A percentile compares a stretch with the other conserved stretches of the same genome.
Evolutionary conservation across 1,140 invertebrate species (phyloP).

Genomic region (Anoplolepis gracilipes): DNA sequence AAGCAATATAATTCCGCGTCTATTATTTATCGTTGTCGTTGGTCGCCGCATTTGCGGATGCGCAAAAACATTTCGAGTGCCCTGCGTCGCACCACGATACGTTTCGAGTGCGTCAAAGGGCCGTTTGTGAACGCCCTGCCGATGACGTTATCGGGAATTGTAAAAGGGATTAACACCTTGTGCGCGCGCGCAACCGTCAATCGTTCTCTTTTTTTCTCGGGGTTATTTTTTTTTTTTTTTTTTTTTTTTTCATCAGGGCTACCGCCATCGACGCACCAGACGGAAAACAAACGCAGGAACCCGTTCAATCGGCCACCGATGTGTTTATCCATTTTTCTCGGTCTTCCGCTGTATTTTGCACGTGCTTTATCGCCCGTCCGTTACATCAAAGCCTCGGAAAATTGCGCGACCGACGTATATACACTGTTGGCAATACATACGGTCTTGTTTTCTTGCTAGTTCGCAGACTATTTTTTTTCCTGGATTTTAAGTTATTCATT

Average conservation of each 20-base stretch:
- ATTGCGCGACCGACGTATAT: constrained; percentile 42
- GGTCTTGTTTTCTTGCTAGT: constrained; percentile 28
- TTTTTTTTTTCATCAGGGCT: constrained; percentile 64
- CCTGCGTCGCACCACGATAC: constrained; percentile 49
- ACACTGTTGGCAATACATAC: constrained; percentile 22
- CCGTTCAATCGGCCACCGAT: constrained; percentile 63
- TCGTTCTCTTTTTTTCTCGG: constrained; percentile 62
- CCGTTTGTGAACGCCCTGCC: constrained; percentile 61
- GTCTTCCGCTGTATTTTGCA: constrained; percentile 64
- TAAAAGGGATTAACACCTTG: constrained; percentile 79
- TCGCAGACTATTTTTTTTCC: constrained; percentile 27
- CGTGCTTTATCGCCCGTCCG: constrained; percentile 33
- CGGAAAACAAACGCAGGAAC: constrained; percentile 64
- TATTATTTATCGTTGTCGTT: constrained; percentile 83
- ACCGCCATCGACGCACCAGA: constrained; percentile 19
- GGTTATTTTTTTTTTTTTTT: constrained; percentile 69
- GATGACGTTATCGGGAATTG: constrained; percentile 65
- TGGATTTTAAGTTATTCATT: constrained; percentile 21
- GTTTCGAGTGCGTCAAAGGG: constrained; percentile 75
- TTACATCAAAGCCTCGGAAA: constrained; percentile 68
- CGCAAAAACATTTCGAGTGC: constrained; percentile 59
- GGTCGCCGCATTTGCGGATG: constrained; percentile 46
- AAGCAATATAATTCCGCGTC: constrained; percentile 81
- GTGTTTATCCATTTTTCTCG: constrained; percentile 67
- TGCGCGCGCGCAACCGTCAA: constrained; percentile 58